Evolutionary conservation across 2,888 invertebrate species (phyloP), one percentile per base, ranked within the genome.

Genomic region (Nomada lathburiana): DNA sequence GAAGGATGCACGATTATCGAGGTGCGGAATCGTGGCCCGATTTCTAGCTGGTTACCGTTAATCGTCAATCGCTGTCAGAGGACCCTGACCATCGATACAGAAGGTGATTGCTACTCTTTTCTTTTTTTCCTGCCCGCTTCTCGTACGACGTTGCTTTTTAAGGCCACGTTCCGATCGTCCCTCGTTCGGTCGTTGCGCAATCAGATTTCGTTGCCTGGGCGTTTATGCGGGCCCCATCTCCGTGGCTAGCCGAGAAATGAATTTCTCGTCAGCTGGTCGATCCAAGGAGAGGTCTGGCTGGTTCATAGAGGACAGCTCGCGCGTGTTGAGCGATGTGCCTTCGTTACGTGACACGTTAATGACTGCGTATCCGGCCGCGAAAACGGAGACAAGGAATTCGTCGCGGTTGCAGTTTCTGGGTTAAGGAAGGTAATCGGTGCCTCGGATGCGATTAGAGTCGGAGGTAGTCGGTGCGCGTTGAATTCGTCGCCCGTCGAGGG

Each of bases 91-190:
- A 13, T 72, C 71, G 80, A 80, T 68, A 67, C 67, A 20, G 23
- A 84, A 86, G 86, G 86, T 86, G 87, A 86, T 63, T 62, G 53
- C 52, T 81, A 62, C 42, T 68, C 42, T 65, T 50, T 67, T 53
- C 72, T 64, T 29, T n/a, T 2, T 26, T 2, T 55, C 50, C 16
- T 9, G 11, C 47, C 23, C 53, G 64, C 29, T 55, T 42, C 20
- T 29, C 62, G 52, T 53, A 62, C 59, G 72, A 71, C 65, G 77
- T 72, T 62, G 60, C 73, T 75, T 62, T 72, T 80, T 72, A 80
- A 80, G 72, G 80, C 63, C 63, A 52, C 78, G 72, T 53, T 63
- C n/a, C 68, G 64, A 9, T 47, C 50, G 20, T 52, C 42, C 42
- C 47, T 26, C 23, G 59, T 55, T 65, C 71, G 63, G 52, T n/a